Conservation (phyloP, 1,140 invertebrate genomes). For the Drosophila varians region DNA sequence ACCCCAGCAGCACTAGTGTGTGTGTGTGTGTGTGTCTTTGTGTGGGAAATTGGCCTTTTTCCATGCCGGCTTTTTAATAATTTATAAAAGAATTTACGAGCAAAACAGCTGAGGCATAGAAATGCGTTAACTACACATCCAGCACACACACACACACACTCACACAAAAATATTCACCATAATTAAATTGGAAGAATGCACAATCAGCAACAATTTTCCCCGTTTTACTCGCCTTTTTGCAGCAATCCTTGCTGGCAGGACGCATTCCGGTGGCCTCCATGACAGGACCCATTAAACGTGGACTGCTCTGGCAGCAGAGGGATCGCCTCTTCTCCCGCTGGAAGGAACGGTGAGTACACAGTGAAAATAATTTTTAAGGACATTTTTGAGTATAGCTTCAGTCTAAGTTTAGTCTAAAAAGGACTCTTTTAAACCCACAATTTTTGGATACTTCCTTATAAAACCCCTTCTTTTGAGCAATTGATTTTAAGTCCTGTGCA, state of each 20-base stretch:
- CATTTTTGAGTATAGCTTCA: background rate
- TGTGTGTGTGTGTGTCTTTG: constrained; percentile 10
- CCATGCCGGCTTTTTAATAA: constrained; percentile 56
- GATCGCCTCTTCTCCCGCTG: constrained; percentile 88
- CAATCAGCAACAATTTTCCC: constrained; percentile 60
- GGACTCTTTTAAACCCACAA: too few relatives aligned
- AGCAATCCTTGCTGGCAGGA: constrained; percentile 84
- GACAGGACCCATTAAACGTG: constrained; percentile 86
- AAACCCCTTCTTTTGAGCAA: background rate
- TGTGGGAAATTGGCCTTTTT: constrained; percentile 43
- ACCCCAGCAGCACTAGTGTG: constrained; percentile 17
- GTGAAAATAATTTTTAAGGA: background rate
- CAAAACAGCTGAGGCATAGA: constrained; percentile 66
- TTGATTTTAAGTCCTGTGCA: background rate
- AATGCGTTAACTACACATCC: constrained; percentile 27
- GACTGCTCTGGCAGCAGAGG: constrained; percentile 88
- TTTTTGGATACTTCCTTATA: background rate
- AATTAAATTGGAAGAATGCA: constrained; percentile 64
- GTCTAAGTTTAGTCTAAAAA: background rate
- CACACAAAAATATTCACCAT: constrained; percentile 27
- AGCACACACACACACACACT: background rate
- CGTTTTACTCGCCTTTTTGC: constrained; percentile 46
- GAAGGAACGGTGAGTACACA: constrained; percentile 86
- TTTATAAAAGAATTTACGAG: constrained; percentile 70
- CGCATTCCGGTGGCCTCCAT: constrained; percentile 82